A percentile compares a stretch with the other conserved stretches of the same genome.
Evolutionary conservation across 2,888 invertebrate genomes (phyloP).

Genomic region (Scaptomyza parva): DNA sequence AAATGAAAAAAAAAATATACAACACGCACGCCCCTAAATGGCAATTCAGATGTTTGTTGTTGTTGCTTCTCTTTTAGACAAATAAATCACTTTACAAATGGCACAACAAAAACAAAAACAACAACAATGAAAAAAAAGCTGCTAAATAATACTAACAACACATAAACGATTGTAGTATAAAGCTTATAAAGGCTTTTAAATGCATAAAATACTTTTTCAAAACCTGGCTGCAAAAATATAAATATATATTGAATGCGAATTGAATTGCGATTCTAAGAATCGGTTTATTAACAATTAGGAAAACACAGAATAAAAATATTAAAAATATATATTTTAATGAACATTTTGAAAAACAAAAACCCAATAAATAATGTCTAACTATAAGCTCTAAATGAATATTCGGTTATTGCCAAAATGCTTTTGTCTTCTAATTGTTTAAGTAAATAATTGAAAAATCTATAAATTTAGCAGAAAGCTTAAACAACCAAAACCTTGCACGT

Average conservation of each 20-base stretch:
- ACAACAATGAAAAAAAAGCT: constrained; percentile 17
- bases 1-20: constrained; percentile 22
- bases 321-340: too few relatives aligned
- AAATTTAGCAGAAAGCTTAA: not conserved
- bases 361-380: not conserved
- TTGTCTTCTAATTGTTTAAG: constrained; percentile 15
- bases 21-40: constrained; percentile 36
- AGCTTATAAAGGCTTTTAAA: constrained; percentile 3
- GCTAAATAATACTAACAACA: constrained; percentile 36
- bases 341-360: too few relatives aligned
- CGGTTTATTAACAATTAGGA: not conserved
- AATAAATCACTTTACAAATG: constrained; percentile 63
- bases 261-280: too few relatives aligned
- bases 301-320: not conserved
- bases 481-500: not conserved
- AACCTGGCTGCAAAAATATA: too few relatives aligned
- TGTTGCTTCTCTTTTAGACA: constrained; percentile 16
- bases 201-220: not conserved
- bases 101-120: constrained; percentile 39
- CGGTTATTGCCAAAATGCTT: not conserved
- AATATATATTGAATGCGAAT: too few relatives aligned
- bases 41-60: constrained; percentile 30
- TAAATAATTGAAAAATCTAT: constrained; percentile 11
- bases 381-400: not conserved
- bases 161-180: constrained; percentile 14